Evolutionary conservation across 2,113 vertebrate species (phyloP), one percentile per base, ranked within the genome.

Genomic region (Proteles cristata): DNA sequence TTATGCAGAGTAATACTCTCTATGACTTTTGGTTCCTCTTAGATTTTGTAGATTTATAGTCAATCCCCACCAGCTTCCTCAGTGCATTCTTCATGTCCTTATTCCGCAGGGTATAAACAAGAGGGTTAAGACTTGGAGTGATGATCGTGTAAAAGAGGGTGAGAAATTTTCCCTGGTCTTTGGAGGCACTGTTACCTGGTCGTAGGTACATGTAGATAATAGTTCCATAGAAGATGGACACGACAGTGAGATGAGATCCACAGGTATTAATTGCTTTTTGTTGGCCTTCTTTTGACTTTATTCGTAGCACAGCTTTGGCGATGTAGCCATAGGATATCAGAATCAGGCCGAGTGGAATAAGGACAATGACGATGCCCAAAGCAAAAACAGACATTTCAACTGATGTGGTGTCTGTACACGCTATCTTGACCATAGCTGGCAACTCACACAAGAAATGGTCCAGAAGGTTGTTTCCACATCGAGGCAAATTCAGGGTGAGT

Each of bases 381-480:
- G 91, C 66, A 94, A 97, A 96, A 10, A 98, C 80, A 33, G 77
- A 88, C 45, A 95, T 71, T 91, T 98, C 96, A 39, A 97, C 96
- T 19, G 33, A 11, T 55, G 95, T 97, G 58, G 96, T 96, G 11
- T 98, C 96, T 25, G 85, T 88, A 83, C 97, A 98, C 6, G 97
- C 96, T 88, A 96, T 88, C 58, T 94, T 97, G 77, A 98, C 11
- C 58, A 98, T 63, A 74, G 94, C 94, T 45, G 94, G 96, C 63
- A 97, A 58, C 80, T 98, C 97, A 93, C 98, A 98, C 31, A 97
- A 73, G 93, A 98, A 98, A 43, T 98, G 96, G 63, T 98, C 86
- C 17, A 98, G 71, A 39, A 76, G n/a, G 1, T 94, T 93, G n/a
- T 96, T 93, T 66, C 94, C 93, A 95, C 97, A 98, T 26, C 73